Evolutionary conservation across 2,113 vertebrate genomes (phyloP).

Genomic region (Cottus gobio): DNA sequence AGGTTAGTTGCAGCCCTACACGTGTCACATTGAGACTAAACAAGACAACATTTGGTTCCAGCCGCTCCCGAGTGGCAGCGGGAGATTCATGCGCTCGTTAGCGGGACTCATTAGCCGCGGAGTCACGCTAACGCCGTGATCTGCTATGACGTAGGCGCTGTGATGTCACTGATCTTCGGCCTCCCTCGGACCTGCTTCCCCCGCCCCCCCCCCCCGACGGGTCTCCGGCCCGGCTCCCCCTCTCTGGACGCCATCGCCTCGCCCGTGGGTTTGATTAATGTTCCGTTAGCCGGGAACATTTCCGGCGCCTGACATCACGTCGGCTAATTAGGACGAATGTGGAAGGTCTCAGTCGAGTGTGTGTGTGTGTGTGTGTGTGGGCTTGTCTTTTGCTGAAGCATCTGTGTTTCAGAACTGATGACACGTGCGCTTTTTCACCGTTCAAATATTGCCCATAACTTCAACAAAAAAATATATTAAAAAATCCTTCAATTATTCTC

Average conservation of each 20-base stretch:
- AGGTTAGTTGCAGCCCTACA: slow-evolving; percentile 10
- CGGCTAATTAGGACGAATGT: slow-evolving; percentile 38
- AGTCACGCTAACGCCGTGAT: slow-evolving; percentile 59
- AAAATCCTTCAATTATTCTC: slow-evolving; percentile 36
- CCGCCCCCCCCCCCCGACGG: too few species aligned
- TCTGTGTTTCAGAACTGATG: neutral
- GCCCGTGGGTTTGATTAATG: slow-evolving; percentile 40
- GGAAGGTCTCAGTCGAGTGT: neutral
- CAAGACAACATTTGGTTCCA: slow-evolving; percentile 39
- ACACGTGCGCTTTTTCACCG: slow-evolving; percentile 8
- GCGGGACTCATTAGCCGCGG: slow-evolving; percentile 51
- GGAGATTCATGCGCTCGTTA: slow-evolving; percentile 71
- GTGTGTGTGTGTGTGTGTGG: too few species aligned
- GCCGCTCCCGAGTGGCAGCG: slow-evolving; percentile 40
- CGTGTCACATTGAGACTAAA: slow-evolving; percentile 30
- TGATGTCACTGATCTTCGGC: slow-evolving; percentile 32
- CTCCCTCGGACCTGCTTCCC: slow-evolving; percentile 27
- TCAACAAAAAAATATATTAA: slow-evolving; percentile 40
- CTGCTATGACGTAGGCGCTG: slow-evolving; percentile 27
- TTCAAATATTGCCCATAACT: slow-evolving; percentile 26
- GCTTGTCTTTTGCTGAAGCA: neutral
- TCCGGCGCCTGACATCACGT: slow-evolving; percentile 21
- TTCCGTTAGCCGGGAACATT: slow-evolving; percentile 11
- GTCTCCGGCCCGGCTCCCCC: too few species aligned
- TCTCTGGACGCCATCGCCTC: too few species aligned